Evolutionary conservation across 2,113 vertebrate genomes (phyloP).

Genomic region (Bos taurus): ARS-UCD2.0 NC_037333.1:39507501-39508000

Average conservation of each 20-base stretch:
- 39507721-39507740: background rate
- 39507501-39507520: background rate
- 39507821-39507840: background rate
- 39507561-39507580: background rate
- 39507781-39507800: background rate
- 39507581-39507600: background rate
- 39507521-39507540: background rate
- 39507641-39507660: background rate
- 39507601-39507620: background rate
- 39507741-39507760: background rate
- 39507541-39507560: background rate
- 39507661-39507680: background rate
- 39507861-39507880: background rate
- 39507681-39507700: background rate
- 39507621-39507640: background rate
- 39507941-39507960: background rate
- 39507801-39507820: background rate
- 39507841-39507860: background rate
- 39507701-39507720: background rate
- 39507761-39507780: background rate
- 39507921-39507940: background rate
- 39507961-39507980: background rate
- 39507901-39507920: background rate
- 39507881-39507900: background rate
- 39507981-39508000: background rate